phyloP scores from a whole-genome alignment of 2,113 vertebrate species.

The Menidia beryllina region DNA sequence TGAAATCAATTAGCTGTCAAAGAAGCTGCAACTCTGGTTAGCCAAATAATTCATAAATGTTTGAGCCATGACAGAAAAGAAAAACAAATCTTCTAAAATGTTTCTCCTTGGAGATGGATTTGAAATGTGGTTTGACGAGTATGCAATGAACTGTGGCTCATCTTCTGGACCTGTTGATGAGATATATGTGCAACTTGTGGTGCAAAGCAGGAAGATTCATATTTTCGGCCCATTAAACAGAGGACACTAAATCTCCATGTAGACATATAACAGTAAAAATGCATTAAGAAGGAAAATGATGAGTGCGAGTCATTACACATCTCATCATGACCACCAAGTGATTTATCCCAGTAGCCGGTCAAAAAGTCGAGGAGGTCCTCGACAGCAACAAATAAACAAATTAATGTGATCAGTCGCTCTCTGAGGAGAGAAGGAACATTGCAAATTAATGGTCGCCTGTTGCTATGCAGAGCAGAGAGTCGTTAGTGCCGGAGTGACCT shows the following conservation, averaged over 20 bases:
- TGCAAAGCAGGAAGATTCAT: conserved; percentile 39
- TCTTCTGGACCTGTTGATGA: conserved; percentile 35
- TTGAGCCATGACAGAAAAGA: conserved; percentile 6
- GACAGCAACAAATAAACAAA: conserved; percentile 71
- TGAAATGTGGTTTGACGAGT: conserved; percentile 23
- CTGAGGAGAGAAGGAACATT: conserved; percentile 39
- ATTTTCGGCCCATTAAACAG: conserved; percentile 57
- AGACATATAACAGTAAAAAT: conserved; percentile 43
- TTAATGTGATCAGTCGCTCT: conserved; percentile 67
- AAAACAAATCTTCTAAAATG: conserved; percentile 17
- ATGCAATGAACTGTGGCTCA: conserved; percentile 52
- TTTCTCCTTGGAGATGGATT: conserved; percentile 5
- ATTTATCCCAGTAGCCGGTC: conserved; percentile 48
- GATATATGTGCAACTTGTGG: conserved; percentile 27
- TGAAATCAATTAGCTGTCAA: background rate
- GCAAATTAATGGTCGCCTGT: conserved; percentile 69
- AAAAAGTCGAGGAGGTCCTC: conserved; percentile 53
- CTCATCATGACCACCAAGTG: conserved; percentile 37
- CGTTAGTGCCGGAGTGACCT: conserved; percentile 59
- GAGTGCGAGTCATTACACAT: conserved; percentile 44
- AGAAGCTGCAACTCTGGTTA: conserved; percentile 1
- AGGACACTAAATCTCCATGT: conserved; percentile 36
- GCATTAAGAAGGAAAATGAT: conserved; percentile 53
- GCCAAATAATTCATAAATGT: background rate
- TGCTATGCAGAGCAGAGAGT: conserved; percentile 44